phyloP scores from a whole-genome alignment of 1,140 invertebrate genomes.

The Drosophila aff. region DNA sequence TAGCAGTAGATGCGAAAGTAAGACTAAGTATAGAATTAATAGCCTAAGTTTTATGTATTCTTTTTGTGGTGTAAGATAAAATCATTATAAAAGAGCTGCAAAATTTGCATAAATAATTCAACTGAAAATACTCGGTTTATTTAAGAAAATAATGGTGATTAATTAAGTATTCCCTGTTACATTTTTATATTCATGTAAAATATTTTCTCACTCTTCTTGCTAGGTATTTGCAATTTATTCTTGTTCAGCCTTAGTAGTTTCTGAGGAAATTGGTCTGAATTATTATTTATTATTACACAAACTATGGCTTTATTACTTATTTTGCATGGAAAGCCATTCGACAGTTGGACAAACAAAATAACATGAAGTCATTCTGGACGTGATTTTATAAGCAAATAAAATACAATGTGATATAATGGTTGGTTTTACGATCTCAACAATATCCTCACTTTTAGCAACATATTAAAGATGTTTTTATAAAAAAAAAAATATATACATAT shows the following conservation, averaged over 20 bases:
- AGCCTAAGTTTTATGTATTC: neutral
- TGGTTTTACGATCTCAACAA: neutral
- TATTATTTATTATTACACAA: neutral
- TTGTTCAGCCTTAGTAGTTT: neutral
- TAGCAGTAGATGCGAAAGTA: neutral
- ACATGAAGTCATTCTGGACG: neutral
- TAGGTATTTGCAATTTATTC: neutral
- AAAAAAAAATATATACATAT: too few relatives aligned
- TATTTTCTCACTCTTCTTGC: neutral
- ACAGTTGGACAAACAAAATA: neutral
- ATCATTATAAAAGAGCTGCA: too few relatives aligned
- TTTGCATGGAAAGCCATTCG: neutral
- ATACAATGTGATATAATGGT: neutral
- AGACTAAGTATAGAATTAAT: neutral
- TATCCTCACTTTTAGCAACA: neutral
- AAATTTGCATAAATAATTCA: neutral
- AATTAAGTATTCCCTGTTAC: neutral
- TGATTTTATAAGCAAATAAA: neutral
- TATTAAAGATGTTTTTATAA: neutral
- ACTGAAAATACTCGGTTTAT: neutral
- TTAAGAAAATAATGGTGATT: neutral
- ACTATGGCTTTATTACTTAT: neutral
- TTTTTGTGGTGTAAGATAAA: neutral
- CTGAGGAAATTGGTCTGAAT: neutral
- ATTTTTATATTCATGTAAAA: neutral